Evolutionary conservation across 2,113 vertebrate species (phyloP).

Genomic region (Lepus americanus): DNA sequence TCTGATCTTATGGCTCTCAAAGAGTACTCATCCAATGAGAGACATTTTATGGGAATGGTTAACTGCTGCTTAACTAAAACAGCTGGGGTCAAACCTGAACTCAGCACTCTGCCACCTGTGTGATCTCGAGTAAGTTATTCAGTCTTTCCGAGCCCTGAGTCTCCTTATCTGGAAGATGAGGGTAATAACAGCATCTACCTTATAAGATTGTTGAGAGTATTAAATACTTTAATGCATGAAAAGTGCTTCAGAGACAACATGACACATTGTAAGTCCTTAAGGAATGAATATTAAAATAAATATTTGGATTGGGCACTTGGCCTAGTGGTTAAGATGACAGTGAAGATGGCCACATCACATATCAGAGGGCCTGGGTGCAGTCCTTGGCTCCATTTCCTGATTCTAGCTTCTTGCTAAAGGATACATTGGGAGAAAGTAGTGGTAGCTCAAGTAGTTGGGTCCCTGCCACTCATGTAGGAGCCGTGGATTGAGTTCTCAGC

Average conservation of each 20-base stretch:
- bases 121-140: constrained; percentile 30
- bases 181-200: not conserved
- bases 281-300: constrained; percentile 68
- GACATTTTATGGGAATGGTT: constrained; percentile 45
- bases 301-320: not conserved
- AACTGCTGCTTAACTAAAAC: constrained; percentile 42
- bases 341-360: no score
- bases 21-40: constrained; percentile 69
- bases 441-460: no score
- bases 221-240: constrained; percentile 42
- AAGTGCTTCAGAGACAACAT: constrained; percentile 37
- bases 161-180: constrained; percentile 52
- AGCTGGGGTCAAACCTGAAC: constrained; percentile 29
- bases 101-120: not conserved
- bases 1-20: constrained; percentile 60
- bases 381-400: no score
- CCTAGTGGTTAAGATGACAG: no score
- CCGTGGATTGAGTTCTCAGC: no score
- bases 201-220: constrained; percentile 5
- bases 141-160: constrained; percentile 10
- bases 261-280: constrained; percentile 43
- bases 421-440: no score
- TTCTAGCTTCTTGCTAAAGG: no score
- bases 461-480: no score
- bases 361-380: no score